Percentiles rank a stretch among this genome's conserved stretches.
phyloP scores from a whole-genome alignment of 2,113 vertebrate species.

The Grammomys surdaster region DNA sequence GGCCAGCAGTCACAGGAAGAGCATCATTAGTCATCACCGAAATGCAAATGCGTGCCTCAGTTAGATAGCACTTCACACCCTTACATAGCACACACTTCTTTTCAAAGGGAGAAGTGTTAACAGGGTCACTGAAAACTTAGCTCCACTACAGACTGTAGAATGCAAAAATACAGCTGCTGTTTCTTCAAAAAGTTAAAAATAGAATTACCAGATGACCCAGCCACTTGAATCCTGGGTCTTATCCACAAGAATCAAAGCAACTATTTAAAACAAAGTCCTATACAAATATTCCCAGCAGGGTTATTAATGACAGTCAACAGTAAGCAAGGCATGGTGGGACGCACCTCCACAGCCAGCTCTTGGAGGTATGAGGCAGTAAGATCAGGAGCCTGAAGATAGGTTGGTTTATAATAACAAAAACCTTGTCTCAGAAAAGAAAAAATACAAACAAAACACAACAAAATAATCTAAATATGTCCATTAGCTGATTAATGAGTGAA shows the following conservation, averaged over 20 bases:
- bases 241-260: neutral
- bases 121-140: neutral
- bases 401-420: neutral
- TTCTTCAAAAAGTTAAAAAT: constrained; percentile 17
- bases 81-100: neutral
- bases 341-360: neutral
- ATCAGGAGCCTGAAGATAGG: too few relatives aligned
- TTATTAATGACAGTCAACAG: neutral
- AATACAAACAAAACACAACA: neutral
- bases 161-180: neutral
- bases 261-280: neutral
- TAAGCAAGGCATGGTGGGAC: neutral
- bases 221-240: neutral
- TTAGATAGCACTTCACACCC: neutral
- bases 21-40: neutral
- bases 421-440: neutral
- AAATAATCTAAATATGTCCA: neutral
- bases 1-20: neutral
- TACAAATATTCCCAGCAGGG: neutral
- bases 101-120: neutral
- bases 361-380: neutral
- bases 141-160: neutral
- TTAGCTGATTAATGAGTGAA: too few relatives aligned
- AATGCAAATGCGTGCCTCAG: neutral
- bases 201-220: neutral